These are phyloP conservation scores for Dasypogon diadema DNA, from an alignment of 2,888 invertebrate species.

Conservation along the genomic window DNA sequence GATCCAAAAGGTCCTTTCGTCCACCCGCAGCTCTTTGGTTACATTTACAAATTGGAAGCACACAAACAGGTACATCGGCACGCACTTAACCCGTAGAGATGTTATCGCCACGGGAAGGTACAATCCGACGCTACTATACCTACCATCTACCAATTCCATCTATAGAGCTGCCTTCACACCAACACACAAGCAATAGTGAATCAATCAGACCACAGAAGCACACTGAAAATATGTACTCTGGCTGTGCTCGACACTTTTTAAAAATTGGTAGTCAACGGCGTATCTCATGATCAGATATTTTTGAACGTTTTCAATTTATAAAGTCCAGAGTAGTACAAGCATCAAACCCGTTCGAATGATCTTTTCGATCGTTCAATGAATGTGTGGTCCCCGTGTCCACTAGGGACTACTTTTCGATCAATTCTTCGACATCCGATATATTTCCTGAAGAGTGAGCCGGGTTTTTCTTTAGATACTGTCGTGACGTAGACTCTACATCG, in stretches of 20 bases:
- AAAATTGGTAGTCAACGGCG: conserved; percentile 56
- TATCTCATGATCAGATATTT: conserved; percentile 56
- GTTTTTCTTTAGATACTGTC: background rate
- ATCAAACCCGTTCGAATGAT: conserved; percentile 29
- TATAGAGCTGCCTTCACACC: background rate
- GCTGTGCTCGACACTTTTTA: conserved; percentile 53
- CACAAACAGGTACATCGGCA: conserved; percentile 48
- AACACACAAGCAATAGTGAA: background rate
- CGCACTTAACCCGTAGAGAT: conserved; percentile 39
- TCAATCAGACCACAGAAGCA: conserved; percentile 28
- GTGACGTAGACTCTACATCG: background rate
- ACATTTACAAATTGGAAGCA: conserved; percentile 41
- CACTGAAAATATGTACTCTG: conserved; percentile 40
- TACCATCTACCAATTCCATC: background rate
- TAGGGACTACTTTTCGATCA: conserved; percentile 51
- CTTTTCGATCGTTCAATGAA: conserved; percentile 50
- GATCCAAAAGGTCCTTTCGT: conserved; percentile 38
- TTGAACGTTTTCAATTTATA: conserved; percentile 57
- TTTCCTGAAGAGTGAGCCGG: conserved; percentile 17
- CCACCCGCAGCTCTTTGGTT: conserved; percentile 1
- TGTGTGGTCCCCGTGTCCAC: conserved; percentile 55
- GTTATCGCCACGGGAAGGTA: conserved; percentile 6
- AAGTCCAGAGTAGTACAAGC: conserved; percentile 40
- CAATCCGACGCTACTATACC: too few species aligned
- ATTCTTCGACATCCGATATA: conserved; percentile 23